Evolutionary conservation across 2,888 invertebrate species (phyloP), one percentile per base, ranked within the genome.

Genomic region (Eulithis prunata): DNA sequence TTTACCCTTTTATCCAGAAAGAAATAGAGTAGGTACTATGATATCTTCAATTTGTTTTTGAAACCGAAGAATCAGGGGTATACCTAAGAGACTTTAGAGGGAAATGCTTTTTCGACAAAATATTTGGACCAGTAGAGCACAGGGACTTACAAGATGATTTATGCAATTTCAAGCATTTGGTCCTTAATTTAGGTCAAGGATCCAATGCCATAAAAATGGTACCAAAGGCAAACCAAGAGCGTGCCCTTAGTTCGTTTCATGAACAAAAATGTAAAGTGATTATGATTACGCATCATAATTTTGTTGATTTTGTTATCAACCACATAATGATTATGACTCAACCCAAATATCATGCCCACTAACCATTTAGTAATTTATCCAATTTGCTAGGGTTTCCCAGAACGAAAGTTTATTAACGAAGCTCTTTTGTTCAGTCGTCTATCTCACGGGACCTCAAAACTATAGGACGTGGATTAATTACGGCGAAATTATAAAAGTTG

Each of bases 361-460:
- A 53, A 32, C 28, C 38, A 3, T 57, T 62, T 57, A 54, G 54
- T 66, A 62, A 68, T 64, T 64, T 64, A 64, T 52, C 62, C 60
- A 58, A 55, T 64, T 68, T 60, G 58, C 57, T 62, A 64, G 53
- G 60, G 56, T 66, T 62, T 61, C 57, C 45, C 45, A 21, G 61
- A 66, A 69, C 52, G 64, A 66, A 71, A 71, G 51, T 66, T 66
- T 62, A 59, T 66, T 66, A 64, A 68, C 58, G 62, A 70, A 58
- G 53, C 54, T 64, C 62, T 53, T 66, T 70, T 68, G 57, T 62
- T 49, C 60, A 45, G 43, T 53, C 49, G 56, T 56, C 59, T 57
- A 46, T 65, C 63, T 64, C 54, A 8, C 21, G 41, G 58, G 55
- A 62, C 38, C 43, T 38, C 46, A 58, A 62, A 57, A 52, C 36